These are phyloP conservation scores for Basileuterus tristriatus DNA, from an alignment of 2,797 vertebrate species.

Conservation along the genomic window DNA sequence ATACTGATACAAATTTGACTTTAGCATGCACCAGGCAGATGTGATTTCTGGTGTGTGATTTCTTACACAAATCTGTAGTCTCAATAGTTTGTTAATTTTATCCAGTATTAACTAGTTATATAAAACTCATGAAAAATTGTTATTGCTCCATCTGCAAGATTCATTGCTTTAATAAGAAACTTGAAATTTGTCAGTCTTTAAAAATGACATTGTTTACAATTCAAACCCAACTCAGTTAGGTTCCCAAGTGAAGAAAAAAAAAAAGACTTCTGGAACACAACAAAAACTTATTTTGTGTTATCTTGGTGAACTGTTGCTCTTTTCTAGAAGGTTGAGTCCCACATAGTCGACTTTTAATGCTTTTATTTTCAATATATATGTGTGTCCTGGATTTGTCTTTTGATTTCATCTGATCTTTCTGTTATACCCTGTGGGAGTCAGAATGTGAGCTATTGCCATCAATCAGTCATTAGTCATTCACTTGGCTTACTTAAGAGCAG, in stretches of 20 bases:
- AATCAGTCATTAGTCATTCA: neutral
- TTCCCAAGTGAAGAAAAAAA: neutral
- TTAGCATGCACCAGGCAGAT: neutral
- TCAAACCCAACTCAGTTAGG: neutral
- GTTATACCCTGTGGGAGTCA: neutral
- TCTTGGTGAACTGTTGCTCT: neutral
- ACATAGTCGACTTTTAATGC: neutral
- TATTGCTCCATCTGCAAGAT: neutral
- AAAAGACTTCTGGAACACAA: neutral
- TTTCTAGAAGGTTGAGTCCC: neutral
- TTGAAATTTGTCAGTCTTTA: neutral
- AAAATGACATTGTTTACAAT: neutral
- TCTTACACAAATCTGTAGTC: neutral
- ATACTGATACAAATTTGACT: neutral
- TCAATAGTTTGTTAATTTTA: neutral
- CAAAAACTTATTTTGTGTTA: neutral
- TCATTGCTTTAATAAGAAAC: neutral
- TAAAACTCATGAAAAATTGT: neutral
- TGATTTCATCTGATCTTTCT: neutral
- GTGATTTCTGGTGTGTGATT: neutral
- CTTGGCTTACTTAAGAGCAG: neutral
- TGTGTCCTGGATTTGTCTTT: neutral
- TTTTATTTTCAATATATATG: constrained; percentile 25
- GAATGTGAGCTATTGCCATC: constrained; percentile 12
- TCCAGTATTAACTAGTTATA: neutral